Evolutionary conservation across 64 coral and sea anemone genomes (phyloP).

Genomic region (Trachythela sp.): DNA sequence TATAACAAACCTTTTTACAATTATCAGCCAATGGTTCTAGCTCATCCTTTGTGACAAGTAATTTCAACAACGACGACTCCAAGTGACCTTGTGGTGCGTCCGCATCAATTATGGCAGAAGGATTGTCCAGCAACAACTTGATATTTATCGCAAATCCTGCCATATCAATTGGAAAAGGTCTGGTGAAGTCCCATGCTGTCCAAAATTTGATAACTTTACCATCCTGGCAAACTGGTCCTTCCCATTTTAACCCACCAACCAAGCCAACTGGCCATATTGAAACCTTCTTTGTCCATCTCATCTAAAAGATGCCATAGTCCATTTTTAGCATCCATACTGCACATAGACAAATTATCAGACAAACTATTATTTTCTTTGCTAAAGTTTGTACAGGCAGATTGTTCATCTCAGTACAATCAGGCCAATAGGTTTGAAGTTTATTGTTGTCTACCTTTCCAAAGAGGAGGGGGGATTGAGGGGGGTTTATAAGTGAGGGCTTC

Average conservation of each 20-base stretch:
- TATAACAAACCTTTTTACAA: constrained; percentile 73
- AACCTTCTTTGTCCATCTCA: constrained; percentile 64
- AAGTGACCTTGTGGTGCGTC: constrained; percentile 68
- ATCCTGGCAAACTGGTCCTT: constrained; percentile 74
- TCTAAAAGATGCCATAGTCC: too few relatives aligned
- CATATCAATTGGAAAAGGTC: constrained; percentile 92
- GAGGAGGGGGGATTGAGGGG: too few relatives aligned
- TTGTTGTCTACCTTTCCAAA: too few relatives aligned
- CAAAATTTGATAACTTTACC: constrained; percentile 76
- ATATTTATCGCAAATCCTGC: constrained; percentile 87
- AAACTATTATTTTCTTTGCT: too few relatives aligned
- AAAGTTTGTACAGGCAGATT: too few relatives aligned
- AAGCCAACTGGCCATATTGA: constrained; percentile 95
- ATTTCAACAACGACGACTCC: constrained; percentile 74
- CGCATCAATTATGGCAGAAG: not conserved
- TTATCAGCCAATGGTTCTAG: constrained; percentile 79
- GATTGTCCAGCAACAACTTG: constrained; percentile 35
- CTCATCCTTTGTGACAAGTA: constrained; percentile 60
- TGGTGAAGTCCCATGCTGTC: constrained; percentile 75
- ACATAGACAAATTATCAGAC: too few relatives aligned
- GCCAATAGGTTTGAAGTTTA: too few relatives aligned
- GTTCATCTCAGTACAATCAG: too few relatives aligned
- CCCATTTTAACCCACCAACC: constrained; percentile 76
- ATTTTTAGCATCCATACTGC: too few relatives aligned
- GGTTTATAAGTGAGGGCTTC: too few relatives aligned